phyloP scores from a whole-genome alignment of 2,797 vertebrate genomes.

The Trichosurus vulpecula region DNA sequence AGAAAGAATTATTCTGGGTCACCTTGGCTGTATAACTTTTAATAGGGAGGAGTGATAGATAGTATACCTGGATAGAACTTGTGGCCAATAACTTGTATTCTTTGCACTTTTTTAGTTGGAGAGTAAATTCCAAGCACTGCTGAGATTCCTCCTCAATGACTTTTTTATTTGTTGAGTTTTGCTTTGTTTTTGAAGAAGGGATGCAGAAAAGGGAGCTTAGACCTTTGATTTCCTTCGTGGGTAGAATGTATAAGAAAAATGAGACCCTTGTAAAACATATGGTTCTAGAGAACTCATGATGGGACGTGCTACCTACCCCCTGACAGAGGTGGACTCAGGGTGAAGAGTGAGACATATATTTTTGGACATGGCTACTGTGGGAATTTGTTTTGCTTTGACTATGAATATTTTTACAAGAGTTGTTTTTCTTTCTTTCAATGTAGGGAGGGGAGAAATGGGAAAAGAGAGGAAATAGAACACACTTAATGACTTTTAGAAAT shows the following conservation, averaged over 20 bases:
- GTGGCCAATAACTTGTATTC: neutral
- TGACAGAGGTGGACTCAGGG: neutral
- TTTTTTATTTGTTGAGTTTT: neutral
- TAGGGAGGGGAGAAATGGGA: neutral
- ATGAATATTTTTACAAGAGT: neutral
- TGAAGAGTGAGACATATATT: neutral
- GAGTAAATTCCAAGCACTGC: neutral
- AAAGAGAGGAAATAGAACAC: neutral
- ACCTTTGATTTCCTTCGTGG: neutral
- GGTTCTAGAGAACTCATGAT: neutral
- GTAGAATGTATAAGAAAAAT: neutral
- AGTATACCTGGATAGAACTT: neutral
- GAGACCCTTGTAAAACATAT: neutral
- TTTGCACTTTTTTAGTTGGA: neutral
- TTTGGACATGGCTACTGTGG: neutral
- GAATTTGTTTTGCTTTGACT: neutral
- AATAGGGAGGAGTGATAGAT: neutral
- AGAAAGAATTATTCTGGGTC: neutral
- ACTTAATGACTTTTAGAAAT: neutral
- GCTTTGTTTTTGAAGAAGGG: neutral
- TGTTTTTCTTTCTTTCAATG: neutral
- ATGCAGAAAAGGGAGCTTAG: neutral
- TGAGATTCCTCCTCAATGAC: neutral
- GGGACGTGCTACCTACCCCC: neutral
- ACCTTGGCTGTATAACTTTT: neutral